Evolutionary conservation across 2,113 vertebrate genomes (phyloP).

Genomic region (Charadrius vociferus): DNA sequence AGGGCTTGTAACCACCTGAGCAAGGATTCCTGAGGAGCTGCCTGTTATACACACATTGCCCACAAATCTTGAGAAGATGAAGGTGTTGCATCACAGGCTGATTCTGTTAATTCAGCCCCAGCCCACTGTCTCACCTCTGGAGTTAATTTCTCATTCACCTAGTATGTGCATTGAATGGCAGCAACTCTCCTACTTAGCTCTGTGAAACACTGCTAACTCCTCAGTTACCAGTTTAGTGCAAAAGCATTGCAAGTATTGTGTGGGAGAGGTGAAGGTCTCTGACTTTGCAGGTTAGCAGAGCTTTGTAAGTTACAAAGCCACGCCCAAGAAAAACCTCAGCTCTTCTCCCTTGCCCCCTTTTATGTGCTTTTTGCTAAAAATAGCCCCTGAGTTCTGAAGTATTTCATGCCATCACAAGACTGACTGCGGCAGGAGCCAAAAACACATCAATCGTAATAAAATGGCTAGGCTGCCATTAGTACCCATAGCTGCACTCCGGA

Average conservation of each 20-base stretch:
- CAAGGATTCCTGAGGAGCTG: neutral
- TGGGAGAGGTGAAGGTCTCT: neutral
- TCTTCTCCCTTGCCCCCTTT: neutral
- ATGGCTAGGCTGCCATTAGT: neutral
- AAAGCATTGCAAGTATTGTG: neutral
- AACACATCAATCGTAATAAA: neutral
- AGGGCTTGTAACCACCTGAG: neutral
- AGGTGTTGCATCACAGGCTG: neutral
- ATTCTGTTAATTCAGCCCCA: neutral
- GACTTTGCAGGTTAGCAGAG: neutral
- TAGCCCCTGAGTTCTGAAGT: neutral
- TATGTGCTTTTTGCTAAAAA: neutral
- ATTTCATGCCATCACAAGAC: neutral
- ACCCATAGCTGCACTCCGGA: neutral
- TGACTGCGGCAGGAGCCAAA: neutral
- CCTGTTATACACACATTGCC: neutral
- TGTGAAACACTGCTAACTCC: neutral
- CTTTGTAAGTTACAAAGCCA: neutral
- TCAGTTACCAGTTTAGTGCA: neutral
- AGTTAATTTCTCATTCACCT: neutral
- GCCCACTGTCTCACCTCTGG: neutral
- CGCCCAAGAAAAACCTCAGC: neutral
- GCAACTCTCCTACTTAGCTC: rapidly evolving
- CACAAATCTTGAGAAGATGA: neutral
- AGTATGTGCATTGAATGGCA: neutral